Conservation (phyloP, 2,888 invertebrate genomes). For the Callinectes sapidus region DNA sequence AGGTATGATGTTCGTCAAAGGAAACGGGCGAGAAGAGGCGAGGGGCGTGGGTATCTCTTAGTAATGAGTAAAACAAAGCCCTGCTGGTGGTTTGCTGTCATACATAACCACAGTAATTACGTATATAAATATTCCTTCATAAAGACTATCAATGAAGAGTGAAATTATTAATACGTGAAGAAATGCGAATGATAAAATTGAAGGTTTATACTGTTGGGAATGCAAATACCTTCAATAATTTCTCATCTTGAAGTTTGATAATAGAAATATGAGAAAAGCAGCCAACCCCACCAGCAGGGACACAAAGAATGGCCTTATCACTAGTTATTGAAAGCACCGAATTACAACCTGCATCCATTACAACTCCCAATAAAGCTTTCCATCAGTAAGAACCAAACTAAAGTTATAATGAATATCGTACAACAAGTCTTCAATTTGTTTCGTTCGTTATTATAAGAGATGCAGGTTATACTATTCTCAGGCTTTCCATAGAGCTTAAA, state of each 20-base stretch:
- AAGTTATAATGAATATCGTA: not conserved
- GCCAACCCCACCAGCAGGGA: not conserved
- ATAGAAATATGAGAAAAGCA: not conserved
- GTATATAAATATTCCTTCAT: not conserved
- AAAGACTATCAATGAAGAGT: not conserved
- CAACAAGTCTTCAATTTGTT: not conserved
- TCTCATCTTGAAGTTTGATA: not conserved
- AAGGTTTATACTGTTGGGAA: not conserved
- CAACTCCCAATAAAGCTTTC: not conserved
- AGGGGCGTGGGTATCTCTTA: constrained; percentile 22
- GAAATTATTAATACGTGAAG: not conserved
- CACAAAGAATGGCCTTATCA: not conserved
- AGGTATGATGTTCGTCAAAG: not conserved
- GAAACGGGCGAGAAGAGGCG: not conserved
- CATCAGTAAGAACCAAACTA: not conserved
- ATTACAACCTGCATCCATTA: not conserved
- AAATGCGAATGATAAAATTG: not conserved
- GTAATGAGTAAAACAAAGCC: not conserved
- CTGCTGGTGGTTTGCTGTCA: not conserved
- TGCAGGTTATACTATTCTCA: too few species aligned
- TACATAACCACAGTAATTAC: not conserved
- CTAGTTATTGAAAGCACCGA: not conserved
- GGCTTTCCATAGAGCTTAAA: not conserved
- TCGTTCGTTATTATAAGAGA: not conserved
- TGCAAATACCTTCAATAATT: too few species aligned